These are phyloP conservation scores for Uria aalge DNA, from an alignment of 2,113 vertebrate genomes.

Conservation along the genomic window DNA sequence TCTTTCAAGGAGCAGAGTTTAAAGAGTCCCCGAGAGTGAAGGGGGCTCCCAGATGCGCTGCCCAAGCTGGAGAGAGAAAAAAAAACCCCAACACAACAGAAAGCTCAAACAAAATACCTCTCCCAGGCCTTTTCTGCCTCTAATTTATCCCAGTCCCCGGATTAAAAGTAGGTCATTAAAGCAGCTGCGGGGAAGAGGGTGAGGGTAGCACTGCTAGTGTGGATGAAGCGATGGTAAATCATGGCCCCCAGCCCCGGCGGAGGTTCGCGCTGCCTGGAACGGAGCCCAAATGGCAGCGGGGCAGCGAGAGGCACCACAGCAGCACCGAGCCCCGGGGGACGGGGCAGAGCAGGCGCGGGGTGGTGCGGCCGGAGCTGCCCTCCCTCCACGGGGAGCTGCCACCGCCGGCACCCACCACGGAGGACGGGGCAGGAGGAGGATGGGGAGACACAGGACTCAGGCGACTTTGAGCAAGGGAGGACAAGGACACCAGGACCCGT, in stretches of 20 bases:
- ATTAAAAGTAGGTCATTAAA: slow-evolving; percentile 30
- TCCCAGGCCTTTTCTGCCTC: background rate
- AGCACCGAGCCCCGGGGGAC: background rate
- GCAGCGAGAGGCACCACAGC: rapidly evolving
- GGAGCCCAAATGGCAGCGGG: background rate
- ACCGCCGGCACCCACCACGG: rapidly evolving
- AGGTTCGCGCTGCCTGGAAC: background rate
- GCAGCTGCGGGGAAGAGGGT: background rate
- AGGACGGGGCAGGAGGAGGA: background rate
- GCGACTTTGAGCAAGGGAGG: rapidly evolving
- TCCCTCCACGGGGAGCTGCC: rapidly evolving
- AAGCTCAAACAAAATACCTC: slow-evolving; percentile 32
- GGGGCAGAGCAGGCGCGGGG: rapidly evolving
- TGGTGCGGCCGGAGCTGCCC: background rate
- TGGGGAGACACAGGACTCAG: background rate
- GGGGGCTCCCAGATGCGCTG: background rate
- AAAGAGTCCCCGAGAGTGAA: background rate
- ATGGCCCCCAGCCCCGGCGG: rapidly evolving
- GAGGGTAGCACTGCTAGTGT: background rate
- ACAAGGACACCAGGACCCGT: background rate
- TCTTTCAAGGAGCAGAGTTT: slow-evolving; percentile 30
- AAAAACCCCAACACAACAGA: background rate
- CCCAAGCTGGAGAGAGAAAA: background rate
- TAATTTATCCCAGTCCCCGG: background rate
- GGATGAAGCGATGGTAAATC: background rate